A percentile compares a stretch with the other conserved stretches of the same genome.
Evolutionary conservation across 2,113 vertebrate genomes (phyloP).

Genomic region (Promerops cafer): DNA sequence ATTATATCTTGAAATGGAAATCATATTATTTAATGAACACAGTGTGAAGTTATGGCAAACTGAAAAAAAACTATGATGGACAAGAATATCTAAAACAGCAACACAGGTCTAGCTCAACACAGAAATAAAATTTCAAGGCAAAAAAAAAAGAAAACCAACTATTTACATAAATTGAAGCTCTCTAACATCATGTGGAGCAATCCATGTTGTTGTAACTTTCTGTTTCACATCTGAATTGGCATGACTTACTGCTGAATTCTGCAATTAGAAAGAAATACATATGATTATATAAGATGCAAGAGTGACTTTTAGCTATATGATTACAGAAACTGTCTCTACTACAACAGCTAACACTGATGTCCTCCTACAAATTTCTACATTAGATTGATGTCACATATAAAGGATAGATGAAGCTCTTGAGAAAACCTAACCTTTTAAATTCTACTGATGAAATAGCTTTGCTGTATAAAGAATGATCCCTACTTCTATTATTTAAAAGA

Average conservation of each 20-base stretch:
- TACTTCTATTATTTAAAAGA: neutral
- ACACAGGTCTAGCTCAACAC: neutral
- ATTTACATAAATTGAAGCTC: slow-evolving; percentile 75
- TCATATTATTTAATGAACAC: neutral
- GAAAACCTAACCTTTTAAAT: neutral
- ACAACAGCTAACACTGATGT: neutral
- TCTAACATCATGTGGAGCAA: slow-evolving; percentile 17
- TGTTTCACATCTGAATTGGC: slow-evolving; percentile 33
- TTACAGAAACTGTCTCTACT: neutral
- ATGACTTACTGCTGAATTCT: slow-evolving; percentile 77
- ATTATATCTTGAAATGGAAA: neutral
- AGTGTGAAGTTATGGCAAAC: neutral
- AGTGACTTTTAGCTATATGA: neutral
- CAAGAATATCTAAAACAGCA: neutral
- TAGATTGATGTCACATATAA: neutral
- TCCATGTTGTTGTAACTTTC: slow-evolving; percentile 70
- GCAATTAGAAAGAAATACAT: neutral
- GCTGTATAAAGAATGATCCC: neutral
- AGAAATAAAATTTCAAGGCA: neutral
- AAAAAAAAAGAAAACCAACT: neutral
- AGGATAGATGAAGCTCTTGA: neutral
- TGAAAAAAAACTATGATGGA: neutral
- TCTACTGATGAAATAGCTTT: neutral
- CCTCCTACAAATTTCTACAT: neutral
- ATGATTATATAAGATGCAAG: neutral